These are phyloP conservation scores for Stigmatopora nigra DNA, from an alignment of 2,113 vertebrate species.

Conservation along the genomic window DNA sequence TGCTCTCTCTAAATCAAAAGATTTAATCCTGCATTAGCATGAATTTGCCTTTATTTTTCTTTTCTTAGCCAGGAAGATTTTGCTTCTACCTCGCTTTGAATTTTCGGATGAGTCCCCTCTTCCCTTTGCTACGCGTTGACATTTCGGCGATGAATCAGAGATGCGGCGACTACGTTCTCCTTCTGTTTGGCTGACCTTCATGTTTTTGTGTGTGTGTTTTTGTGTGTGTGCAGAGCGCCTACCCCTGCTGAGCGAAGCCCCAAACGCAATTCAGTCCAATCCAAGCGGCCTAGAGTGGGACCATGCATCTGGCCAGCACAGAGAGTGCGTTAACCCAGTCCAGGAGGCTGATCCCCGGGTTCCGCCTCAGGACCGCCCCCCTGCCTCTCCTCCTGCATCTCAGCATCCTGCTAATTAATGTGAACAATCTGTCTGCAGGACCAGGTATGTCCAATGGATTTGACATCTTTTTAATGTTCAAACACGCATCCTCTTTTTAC, in stretches of 20 bases:
- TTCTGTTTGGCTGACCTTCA: conserved; percentile 28
- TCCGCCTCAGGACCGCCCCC: conserved; percentile 34
- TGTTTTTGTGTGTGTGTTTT: conserved; percentile 20
- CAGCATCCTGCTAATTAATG: conserved; percentile 45
- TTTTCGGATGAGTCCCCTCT: conserved; percentile 15
- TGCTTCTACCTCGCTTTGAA: conserved; percentile 14
- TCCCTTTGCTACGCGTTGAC: conserved; percentile 11
- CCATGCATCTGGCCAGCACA: conserved; percentile 52
- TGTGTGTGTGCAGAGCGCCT: conserved; percentile 58
- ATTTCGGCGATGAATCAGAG: conserved; percentile 34
- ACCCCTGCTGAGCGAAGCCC: conserved; percentile 51
- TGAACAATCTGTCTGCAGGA: conserved; percentile 42
- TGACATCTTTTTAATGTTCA: not conserved
- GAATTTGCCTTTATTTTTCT: conserved; percentile 49
- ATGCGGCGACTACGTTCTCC: conserved; percentile 12
- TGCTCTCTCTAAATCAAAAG: conserved; percentile 47
- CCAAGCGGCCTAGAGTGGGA: conserved; percentile 26
- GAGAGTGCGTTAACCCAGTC: conserved; percentile 28
- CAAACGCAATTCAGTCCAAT: conserved; percentile 25
- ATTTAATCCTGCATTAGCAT: conserved; percentile 57
- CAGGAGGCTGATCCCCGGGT: conserved; percentile 38
- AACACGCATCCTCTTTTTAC: not conserved
- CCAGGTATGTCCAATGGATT: conserved; percentile 40
- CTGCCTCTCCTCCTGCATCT: conserved; percentile 47
- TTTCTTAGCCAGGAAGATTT: conserved; percentile 40